Percentiles rank a stretch among this genome's conserved stretches.
phyloP scores from a whole-genome alignment of 30 jellyfish, hydroid and myxozoan species.

The Hydractinia echinata region DNA sequence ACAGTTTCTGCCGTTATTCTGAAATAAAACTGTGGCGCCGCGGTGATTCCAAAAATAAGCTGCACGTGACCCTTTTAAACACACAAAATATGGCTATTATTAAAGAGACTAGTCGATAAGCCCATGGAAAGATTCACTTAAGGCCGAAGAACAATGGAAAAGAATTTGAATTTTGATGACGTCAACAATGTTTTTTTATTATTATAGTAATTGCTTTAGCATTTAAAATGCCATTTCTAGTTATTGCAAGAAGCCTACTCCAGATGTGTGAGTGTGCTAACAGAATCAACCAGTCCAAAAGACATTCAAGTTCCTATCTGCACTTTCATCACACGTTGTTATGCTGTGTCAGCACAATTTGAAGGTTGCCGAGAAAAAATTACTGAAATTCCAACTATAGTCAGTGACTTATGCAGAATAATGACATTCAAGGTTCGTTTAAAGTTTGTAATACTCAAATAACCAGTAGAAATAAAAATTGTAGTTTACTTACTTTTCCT shows the following conservation, averaged over 20 bases:
- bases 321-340: constrained; percentile 65
- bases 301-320: constrained; percentile 60
- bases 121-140: too few species aligned
- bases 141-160: too few species aligned
- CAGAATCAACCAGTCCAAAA: constrained; percentile 25
- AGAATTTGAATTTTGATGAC: too few species aligned
- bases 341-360: constrained; percentile 88
- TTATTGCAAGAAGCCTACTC: constrained; percentile 76
- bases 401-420: constrained; percentile 59
- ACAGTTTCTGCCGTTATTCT: too few species aligned
- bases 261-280: constrained; percentile 59
- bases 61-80: too few species aligned
- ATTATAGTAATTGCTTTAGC: background rate
- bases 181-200: too few species aligned
- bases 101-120: too few species aligned
- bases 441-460: too few species aligned
- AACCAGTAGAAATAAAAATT: background rate
- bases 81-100: too few species aligned
- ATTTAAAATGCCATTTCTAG: constrained; percentile 17
- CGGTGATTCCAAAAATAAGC: too few species aligned
- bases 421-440: constrained; percentile 50
- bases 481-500: background rate
- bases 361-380: constrained; percentile 92
- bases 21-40: too few species aligned
- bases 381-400: constrained; percentile 79